These are phyloP conservation scores for Ochotona princeps DNA, from an alignment of 2,113 vertebrate species.

Conservation along the genomic window DNA sequence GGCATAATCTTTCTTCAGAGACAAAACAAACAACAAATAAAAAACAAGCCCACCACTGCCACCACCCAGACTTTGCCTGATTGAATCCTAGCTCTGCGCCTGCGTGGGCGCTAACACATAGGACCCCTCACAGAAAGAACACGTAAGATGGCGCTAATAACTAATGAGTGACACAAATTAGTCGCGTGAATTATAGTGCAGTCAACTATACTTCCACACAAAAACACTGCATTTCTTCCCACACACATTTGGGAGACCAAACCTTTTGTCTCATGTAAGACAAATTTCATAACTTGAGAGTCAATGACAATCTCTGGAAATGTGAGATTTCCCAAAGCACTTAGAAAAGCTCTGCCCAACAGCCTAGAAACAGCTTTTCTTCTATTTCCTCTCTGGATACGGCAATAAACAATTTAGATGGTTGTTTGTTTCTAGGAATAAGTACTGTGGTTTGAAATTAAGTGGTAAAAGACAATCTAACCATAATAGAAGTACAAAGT, in stretches of 20 bases:
- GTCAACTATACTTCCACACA: background rate
- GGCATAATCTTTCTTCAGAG: background rate
- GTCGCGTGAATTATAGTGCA: conserved; percentile 2
- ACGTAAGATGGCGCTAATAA: background rate
- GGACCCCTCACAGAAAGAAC: background rate
- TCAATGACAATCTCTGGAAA: conserved; percentile 30
- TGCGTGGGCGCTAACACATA: background rate
- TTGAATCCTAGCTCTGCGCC: background rate
- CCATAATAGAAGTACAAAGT: conserved; percentile 9
- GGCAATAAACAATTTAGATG: background rate
- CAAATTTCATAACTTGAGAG: conserved; percentile 49
- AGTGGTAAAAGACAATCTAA: conserved; percentile 27
- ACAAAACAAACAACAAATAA: background rate
- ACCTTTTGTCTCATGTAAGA: conserved; percentile 19
- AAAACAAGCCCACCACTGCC: background rate
- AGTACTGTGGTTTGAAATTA: background rate
- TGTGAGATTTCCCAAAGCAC: conserved; percentile 49
- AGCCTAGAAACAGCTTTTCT: background rate
- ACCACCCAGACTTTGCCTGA: background rate
- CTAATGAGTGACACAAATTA: background rate
- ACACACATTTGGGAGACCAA: background rate
- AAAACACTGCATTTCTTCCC: background rate
- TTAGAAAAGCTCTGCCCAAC: background rate
- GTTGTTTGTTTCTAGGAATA: conserved; percentile 59
- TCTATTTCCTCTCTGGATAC: background rate